Evolutionary conservation across 2,113 vertebrate species (phyloP).

Genomic region (Plestiodon gilberti): DNA sequence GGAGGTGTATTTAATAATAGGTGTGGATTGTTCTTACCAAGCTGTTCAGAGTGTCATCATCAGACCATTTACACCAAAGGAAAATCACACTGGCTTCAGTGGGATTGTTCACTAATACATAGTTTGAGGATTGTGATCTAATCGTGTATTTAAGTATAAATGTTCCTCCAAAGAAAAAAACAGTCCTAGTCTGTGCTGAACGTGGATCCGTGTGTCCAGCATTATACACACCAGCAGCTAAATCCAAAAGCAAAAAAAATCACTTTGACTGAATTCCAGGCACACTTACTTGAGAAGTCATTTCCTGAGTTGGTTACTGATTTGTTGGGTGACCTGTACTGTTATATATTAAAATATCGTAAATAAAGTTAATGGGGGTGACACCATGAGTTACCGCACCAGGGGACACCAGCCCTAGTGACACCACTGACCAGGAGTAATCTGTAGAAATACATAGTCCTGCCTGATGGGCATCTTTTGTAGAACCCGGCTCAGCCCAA

Average conservation of each 20-base stretch:
- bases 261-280: not conserved
- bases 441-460: too few species aligned
- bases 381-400: too few species aligned
- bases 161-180: not conserved
- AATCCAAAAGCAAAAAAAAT: not conserved
- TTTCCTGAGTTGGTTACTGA: too few species aligned
- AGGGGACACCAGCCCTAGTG: too few species aligned
- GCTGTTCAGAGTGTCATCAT: not conserved
- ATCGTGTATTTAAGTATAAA: not conserved
- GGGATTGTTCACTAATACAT: too few species aligned
- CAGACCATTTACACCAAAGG: not conserved
- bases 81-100: not conserved
- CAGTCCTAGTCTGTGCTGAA: not conserved
- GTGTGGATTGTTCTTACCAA: not conserved
- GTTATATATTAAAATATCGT: too few species aligned
- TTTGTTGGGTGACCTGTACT: too few species aligned
- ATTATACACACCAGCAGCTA: not conserved
- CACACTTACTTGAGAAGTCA: not conserved
- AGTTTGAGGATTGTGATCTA: not conserved
- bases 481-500: too few species aligned
- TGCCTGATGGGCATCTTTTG: too few species aligned
- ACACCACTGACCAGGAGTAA: too few species aligned
- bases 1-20: conserved; percentile 32
- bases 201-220: not conserved
- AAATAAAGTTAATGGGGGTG: too few species aligned